Conservation (phyloP, 2,113 vertebrate genomes). For the Charadrius vociferus region DNA sequence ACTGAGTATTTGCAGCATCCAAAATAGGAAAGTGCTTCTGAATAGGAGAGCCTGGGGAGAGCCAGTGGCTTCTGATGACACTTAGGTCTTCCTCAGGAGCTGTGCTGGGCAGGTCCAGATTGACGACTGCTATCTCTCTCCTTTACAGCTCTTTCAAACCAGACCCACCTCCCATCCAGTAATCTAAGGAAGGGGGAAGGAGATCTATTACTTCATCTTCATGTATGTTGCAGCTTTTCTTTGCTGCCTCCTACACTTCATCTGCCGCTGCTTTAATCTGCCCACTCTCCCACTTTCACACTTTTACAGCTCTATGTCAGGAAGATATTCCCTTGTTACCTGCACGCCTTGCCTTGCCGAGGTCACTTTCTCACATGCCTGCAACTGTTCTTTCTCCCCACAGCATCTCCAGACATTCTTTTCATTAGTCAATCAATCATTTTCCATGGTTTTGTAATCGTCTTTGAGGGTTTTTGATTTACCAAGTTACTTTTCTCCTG, state of each 20-base stretch:
- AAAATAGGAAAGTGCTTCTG: background rate
- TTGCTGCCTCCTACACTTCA: constrained; percentile 43
- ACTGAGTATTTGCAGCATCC: background rate
- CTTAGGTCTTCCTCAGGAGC: background rate
- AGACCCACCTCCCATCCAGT: background rate
- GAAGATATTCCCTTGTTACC: background rate
- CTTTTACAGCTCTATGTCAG: background rate
- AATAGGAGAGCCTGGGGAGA: background rate
- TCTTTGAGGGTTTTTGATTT: background rate
- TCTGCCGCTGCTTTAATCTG: constrained; percentile 45
- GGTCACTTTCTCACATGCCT: background rate
- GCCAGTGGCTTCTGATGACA: background rate
- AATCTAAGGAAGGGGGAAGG: background rate
- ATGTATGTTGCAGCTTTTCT: constrained; percentile 39
- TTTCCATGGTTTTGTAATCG: background rate
- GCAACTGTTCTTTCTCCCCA: background rate
- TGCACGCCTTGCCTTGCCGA: background rate
- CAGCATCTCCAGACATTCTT: background rate
- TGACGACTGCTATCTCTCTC: background rate
- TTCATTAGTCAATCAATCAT: background rate
- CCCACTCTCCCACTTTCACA: constrained; percentile 21
- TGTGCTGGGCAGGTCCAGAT: background rate
- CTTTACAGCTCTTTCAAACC: background rate
- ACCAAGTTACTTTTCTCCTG: background rate
- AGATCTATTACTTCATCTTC: constrained; percentile 4